Percentiles rank a stretch among this genome's conserved stretches.
Evolutionary conservation across 2,113 vertebrate genomes (phyloP).

Genomic region (Acrocephalus arundinaceus): DNA sequence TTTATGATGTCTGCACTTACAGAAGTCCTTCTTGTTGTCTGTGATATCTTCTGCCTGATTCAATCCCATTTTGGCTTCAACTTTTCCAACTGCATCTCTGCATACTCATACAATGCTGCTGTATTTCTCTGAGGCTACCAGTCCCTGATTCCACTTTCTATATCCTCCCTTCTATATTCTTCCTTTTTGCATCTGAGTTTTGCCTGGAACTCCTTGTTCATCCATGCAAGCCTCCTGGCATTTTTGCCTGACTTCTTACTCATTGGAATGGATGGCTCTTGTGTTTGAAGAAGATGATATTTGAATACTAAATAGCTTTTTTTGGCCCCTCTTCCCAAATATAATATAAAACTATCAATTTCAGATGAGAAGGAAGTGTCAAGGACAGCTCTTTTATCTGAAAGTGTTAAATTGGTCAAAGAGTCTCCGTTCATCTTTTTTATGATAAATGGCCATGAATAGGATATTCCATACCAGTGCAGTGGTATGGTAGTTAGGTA

Average conservation of each 20-base stretch:
- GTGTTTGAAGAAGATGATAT: not conserved
- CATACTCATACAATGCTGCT: not conserved
- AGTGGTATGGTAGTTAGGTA: not conserved
- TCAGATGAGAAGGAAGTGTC: not conserved
- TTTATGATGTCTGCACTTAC: not conserved
- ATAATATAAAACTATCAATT: not conserved
- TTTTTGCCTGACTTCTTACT: constrained; percentile 7
- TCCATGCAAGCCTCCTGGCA: not conserved
- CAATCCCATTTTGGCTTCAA: not conserved
- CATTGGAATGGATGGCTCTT: not conserved
- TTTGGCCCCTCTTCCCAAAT: not conserved
- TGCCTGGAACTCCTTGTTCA: not conserved
- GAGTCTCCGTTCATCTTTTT: not conserved
- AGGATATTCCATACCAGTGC: not conserved
- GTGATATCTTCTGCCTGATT: not conserved
- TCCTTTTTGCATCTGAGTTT: not conserved
- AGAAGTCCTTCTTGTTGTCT: not conserved
- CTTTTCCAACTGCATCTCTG: not conserved
- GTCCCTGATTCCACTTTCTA: not conserved
- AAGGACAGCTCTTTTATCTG: not conserved
- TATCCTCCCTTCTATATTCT: not conserved
- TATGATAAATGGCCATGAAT: not conserved
- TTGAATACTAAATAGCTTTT: constrained; percentile 15
- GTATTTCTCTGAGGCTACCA: not conserved
- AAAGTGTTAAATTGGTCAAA: not conserved